Base-by-base conservation (phyloP, 2,888 invertebrate genomes). In the Heliconius cydno region DNA sequence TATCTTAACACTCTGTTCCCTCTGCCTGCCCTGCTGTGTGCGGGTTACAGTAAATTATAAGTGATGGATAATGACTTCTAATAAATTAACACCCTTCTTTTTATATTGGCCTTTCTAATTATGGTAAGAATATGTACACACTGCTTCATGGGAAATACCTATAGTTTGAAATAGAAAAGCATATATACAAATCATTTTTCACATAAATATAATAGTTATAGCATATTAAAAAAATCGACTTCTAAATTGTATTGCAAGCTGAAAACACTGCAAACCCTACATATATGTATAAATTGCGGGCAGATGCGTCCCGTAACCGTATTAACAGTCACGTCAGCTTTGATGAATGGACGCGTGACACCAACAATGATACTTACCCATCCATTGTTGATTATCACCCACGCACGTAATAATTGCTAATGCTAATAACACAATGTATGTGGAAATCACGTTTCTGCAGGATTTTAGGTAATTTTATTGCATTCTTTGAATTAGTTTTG, bases 341-440 rank as follows among this genome's bases (percentile, higher is more conserved):
- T 90, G 89, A 90, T 87, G 86, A 83, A 90, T 87, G 86, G 83
- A 88, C 87, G 85, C 93, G 92, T 93, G 92, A 90, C 87, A 85
- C 80, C 82, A 85, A 93, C 92, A 93, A 93, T 90, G 84, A 87
- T 82, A 84, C 82, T 83, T 83, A 41, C 12, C 12, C 41, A 82
- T 60, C 82, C 82, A 87, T 89, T 89, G 88, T 88, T 67, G 78
- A 73, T 67, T 71, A 81, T 83, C 77, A 72, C 84, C 85, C 83
- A 85, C 83, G 84, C 83, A 77, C 82, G 82, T 85, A 80, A 82
- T 85, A 85, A 84, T 72, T 81, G 79, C 76, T 82, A 81, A 83
- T 84, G 30, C 83, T 91, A 92, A 93, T 91, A 81, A 92, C 83
- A 76, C 79, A 82, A 77, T 83, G 84, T 84, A 84, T 81, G 85